A percentile compares a stretch with the other conserved stretches of the same genome.
Conservation (phyloP, 2,113 vertebrate genomes). For the Chamaetylas fuelleborni region DNA sequence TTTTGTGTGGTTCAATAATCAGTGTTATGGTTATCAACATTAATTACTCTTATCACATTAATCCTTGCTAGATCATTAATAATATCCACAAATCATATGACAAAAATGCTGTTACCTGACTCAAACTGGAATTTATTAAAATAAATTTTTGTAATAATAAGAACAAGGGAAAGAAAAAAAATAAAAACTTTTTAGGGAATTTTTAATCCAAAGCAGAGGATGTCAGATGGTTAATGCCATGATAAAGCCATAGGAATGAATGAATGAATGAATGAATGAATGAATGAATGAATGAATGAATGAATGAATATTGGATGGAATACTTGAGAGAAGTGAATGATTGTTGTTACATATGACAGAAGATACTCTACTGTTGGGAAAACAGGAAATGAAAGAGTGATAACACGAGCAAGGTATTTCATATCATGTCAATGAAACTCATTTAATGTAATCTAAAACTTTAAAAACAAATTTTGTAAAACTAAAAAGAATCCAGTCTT, state of each 20-base stretch:
- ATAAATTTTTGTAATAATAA: neutral
- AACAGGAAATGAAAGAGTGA: conserved; percentile 4
- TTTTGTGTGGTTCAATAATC: neutral
- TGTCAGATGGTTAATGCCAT: neutral
- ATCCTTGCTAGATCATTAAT: neutral
- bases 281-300: neutral
- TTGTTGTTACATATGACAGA: neutral
- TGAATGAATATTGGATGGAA: neutral
- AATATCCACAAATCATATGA: neutral
- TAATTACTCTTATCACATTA: neutral
- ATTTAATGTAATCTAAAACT: neutral
- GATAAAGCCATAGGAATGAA: neutral
- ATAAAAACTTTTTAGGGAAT: neutral
- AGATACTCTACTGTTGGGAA: neutral
- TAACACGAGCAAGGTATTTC: neutral
- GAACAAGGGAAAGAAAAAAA: neutral
- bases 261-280: neutral
- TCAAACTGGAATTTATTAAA: neutral
- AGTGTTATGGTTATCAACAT: neutral
- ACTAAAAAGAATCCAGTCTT: neutral
- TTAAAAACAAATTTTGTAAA: neutral
- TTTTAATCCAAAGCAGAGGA: neutral
- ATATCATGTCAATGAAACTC: neutral
- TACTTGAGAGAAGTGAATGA: neutral
- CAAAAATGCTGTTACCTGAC: neutral